These are phyloP conservation scores for Asteroscopus sphinx DNA, from an alignment of 2,888 invertebrate species.

Conservation along the genomic window DNA sequence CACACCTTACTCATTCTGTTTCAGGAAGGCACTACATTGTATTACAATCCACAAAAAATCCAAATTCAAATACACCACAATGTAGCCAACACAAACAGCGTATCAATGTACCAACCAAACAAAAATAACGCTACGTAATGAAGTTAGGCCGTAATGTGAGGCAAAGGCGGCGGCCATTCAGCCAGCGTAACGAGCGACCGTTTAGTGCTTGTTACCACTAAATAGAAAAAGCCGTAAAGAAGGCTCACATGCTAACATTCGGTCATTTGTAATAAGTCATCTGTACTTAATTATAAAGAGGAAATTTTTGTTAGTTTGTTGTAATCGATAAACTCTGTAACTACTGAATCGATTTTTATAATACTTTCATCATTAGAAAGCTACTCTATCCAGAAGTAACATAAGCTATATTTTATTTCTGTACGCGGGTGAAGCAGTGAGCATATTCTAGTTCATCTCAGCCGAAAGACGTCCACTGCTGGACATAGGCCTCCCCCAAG, in stretches of 20 bases:
- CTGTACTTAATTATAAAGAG: too few relatives aligned
- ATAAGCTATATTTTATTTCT: too few relatives aligned
- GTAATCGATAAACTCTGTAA: too few relatives aligned
- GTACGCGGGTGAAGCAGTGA: too few relatives aligned
- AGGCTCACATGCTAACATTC: not conserved
- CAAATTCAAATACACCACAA: slow-evolving; percentile 19
- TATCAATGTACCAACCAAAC: slow-evolving; percentile 39
- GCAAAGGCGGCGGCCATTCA: slow-evolving; percentile 42
- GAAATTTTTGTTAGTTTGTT: too few relatives aligned
- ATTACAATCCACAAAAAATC: slow-evolving; percentile 7
- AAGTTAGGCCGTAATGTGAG: slow-evolving; percentile 48
- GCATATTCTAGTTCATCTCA: too few relatives aligned
- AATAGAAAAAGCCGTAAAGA: slow-evolving; percentile 9
- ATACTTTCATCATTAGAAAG: too few relatives aligned
- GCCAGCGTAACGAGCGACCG: slow-evolving; percentile 47
- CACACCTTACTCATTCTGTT: not conserved
- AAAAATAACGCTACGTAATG: slow-evolving; percentile 46
- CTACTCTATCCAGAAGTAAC: too few relatives aligned
- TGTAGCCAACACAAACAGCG: slow-evolving; percentile 23
- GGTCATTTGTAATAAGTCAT: not conserved
- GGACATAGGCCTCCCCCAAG: too few relatives aligned
- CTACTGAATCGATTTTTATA: too few relatives aligned
- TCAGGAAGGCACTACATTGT: not conserved
- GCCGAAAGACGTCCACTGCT: too few relatives aligned
- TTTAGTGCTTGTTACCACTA: slow-evolving; percentile 17